Evolutionary conservation across 64 coral and sea anemone species (phyloP).

Genomic region (Montipora cactus): DNA sequence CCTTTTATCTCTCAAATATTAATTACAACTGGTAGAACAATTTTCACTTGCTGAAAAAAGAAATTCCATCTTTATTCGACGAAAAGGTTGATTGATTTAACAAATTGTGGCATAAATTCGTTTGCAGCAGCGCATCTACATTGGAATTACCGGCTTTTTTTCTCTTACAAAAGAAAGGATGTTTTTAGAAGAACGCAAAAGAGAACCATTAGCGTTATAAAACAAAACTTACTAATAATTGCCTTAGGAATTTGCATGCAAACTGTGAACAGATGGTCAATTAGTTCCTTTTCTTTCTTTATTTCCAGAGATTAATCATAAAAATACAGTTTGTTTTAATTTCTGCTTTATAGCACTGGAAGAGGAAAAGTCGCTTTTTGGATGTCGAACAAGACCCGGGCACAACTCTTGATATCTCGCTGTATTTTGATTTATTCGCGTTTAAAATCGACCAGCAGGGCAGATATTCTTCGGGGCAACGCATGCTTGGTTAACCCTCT

Average conservation of each 20-base stretch:
- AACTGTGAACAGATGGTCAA: constrained; percentile 51
- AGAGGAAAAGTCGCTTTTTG: neutral
- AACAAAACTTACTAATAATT: constrained; percentile 57
- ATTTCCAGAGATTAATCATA: neutral
- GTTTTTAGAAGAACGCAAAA: constrained; percentile 20
- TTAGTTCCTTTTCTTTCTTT: constrained; percentile 16
- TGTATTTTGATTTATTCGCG: neutral
- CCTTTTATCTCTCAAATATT: constrained; percentile 36
- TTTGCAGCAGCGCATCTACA: neutral
- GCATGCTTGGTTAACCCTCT: constrained; percentile 29
- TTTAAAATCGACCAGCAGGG: neutral
- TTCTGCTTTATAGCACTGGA: neutral
- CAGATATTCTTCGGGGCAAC: constrained; percentile 1
- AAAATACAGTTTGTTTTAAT: neutral
- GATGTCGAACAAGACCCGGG: neutral
- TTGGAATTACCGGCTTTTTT: neutral
- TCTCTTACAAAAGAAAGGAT: neutral
- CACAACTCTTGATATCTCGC: neutral
- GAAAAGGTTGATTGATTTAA: neutral
- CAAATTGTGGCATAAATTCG: neutral
- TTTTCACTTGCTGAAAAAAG: neutral
- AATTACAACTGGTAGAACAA: neutral
- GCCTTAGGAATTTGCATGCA: constrained; percentile 53
- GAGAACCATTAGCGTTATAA: constrained; percentile 33
- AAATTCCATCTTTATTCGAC: neutral